Evolutionary conservation across 2,113 vertebrate species (phyloP).

Genomic region (Perca flavescens): DNA sequence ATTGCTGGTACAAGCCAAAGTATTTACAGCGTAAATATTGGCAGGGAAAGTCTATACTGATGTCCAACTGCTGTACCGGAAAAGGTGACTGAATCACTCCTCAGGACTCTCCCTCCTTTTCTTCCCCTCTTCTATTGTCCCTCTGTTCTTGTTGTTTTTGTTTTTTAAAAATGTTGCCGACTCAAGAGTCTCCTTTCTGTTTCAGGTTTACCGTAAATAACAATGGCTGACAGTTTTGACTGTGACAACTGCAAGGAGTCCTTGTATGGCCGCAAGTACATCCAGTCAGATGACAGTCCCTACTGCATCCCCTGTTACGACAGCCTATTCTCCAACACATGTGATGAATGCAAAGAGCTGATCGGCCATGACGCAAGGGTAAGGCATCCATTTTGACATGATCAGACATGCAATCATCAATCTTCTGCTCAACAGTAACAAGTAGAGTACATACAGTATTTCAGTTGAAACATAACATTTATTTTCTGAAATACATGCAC

Average conservation of each 20-base stretch:
- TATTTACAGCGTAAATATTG: constrained; percentile 71
- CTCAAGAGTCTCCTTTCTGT: constrained; percentile 3
- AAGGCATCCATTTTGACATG: constrained; percentile 67
- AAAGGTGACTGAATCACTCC: constrained; percentile 47
- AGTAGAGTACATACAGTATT: neutral
- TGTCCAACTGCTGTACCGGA: constrained; percentile 25
- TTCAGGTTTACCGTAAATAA: constrained; percentile 62
- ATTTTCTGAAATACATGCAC: neutral
- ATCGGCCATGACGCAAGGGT: constrained; percentile 97
- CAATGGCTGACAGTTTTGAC: constrained; percentile 96
- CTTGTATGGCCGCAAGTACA: constrained; percentile 97
- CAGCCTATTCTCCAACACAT: constrained; percentile 96
- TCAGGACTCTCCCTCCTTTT: constrained; percentile 19
- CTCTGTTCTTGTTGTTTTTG: neutral
- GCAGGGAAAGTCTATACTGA: constrained; percentile 41
- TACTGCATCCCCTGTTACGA: constrained; percentile 99
- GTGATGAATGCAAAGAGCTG: constrained; percentile 97
- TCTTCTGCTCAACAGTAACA: constrained; percentile 24
- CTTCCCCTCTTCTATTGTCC: neutral
- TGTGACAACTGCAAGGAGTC: constrained; percentile 98
- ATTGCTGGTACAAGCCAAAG: constrained; percentile 46
- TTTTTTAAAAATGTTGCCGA: neutral
- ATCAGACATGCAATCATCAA: constrained; percentile 40
- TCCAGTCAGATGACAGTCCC: constrained; percentile 92
- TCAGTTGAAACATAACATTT: neutral